phyloP scores from a whole-genome alignment of 2,888 invertebrate species.

The Julus scanicus region DNA sequence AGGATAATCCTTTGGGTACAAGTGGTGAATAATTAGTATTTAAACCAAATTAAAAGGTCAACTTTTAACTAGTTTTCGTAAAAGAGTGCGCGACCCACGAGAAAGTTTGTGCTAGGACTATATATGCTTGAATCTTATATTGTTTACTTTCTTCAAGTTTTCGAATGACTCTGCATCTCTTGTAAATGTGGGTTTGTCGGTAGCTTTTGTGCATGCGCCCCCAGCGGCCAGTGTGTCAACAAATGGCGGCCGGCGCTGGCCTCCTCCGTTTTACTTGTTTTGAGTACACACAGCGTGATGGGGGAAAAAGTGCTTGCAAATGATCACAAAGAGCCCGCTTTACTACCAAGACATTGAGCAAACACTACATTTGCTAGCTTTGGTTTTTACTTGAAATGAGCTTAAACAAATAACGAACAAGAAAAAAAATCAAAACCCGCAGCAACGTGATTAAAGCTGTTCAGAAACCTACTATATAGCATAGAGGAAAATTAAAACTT shows the following conservation, averaged over 20 bases:
- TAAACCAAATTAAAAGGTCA: slow-evolving; percentile 23
- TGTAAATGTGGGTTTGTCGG: slow-evolving; percentile 40
- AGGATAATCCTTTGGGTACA: too few species aligned
- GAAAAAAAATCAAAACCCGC: neutral
- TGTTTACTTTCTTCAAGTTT: slow-evolving; percentile 27
- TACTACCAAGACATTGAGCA: slow-evolving; percentile 21
- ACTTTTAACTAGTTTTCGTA: neutral
- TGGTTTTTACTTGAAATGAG: slow-evolving; percentile 43
- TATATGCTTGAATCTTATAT: neutral
- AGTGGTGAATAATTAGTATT: neutral
- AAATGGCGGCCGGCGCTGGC: neutral
- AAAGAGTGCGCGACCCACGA: neutral
- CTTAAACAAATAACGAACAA: neutral
- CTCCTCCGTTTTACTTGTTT: slow-evolving; percentile 43
- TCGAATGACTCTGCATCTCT: neutral
- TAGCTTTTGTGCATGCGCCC: slow-evolving; percentile 36
- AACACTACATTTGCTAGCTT: slow-evolving; percentile 45
- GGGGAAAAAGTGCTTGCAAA: slow-evolving; percentile 15
- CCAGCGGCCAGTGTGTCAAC: slow-evolving; percentile 47
- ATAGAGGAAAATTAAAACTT: too few species aligned
- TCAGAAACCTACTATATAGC: neutral
- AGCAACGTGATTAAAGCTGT: neutral
- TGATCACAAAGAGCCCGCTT: slow-evolving; percentile 38
- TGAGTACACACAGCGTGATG: slow-evolving; percentile 5
- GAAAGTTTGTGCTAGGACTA: neutral